Evolutionary conservation across 2,888 invertebrate genomes (phyloP).

Genomic region (Lasioglossum morio): DNA sequence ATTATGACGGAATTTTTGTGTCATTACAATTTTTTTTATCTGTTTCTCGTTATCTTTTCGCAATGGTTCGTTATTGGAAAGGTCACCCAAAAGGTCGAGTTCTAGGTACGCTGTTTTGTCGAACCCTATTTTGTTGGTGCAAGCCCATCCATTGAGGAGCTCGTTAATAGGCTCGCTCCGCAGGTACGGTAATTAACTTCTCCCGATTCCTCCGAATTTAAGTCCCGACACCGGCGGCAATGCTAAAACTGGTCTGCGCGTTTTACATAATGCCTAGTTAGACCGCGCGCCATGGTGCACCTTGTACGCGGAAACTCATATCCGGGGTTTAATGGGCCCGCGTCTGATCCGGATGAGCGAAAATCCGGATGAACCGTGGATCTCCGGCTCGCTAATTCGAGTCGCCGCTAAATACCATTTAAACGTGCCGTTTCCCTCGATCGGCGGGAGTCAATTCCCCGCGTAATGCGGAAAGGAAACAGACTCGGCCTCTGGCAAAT

Average conservation of each 20-base stretch:
- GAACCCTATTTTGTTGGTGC: too few species aligned
- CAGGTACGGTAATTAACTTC: constrained; percentile 1
- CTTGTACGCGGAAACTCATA: constrained; percentile 29
- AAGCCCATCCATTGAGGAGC: neutral
- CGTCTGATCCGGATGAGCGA: constrained; percentile 40
- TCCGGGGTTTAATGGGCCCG: constrained; percentile 42
- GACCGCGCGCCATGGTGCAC: constrained; percentile 9
- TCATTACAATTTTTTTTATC: neutral
- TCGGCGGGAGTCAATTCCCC: neutral
- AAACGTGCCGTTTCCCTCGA: constrained; percentile 20
- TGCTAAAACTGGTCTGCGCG: neutral
- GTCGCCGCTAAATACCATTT: constrained; percentile 1
- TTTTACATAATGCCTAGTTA: constrained; percentile 26
- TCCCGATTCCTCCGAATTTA: constrained; percentile 2
- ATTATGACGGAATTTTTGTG: neutral
- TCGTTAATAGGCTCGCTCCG: neutral
- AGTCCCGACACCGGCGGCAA: neutral
- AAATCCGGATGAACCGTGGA: constrained; percentile 40
- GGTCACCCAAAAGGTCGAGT: neutral
- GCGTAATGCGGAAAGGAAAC: constrained; percentile 6
- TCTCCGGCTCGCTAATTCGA: constrained; percentile 18
- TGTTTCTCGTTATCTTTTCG: neutral
- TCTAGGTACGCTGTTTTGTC: neutral
- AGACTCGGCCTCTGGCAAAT: neutral
- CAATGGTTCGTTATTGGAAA: neutral